Base-by-base conservation (phyloP, 2,888 invertebrate genomes). In the Tachina fera region DNA sequence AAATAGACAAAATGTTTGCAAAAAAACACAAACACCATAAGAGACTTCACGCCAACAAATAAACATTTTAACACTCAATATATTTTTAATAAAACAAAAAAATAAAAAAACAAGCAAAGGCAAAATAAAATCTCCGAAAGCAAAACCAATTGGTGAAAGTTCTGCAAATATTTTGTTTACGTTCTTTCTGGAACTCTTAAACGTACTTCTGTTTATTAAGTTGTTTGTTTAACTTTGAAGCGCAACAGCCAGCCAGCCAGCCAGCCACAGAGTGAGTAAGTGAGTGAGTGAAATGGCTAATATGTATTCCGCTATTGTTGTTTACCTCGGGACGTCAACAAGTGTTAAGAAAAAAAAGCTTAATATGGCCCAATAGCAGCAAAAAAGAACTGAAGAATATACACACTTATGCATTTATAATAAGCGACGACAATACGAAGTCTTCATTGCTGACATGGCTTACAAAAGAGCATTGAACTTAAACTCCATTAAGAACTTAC, bases 91-190 rank as follows among this genome's bases (percentile, higher is more conserved):
- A 51, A 16, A 56, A 41, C 53, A 60, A 14, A 3, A 76, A 22
- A 71, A 3, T 39, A 60, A 31, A 31, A 14, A 19, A 56, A 56
- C 13, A 22, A 56, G 39, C 75, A 83, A 83, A 77, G 45, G 74
- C 81, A 85, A 71, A 86, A 83, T 11, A 16, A 89, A 88, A 79
- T 76, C 90, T 88, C 88, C 89, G 91, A 90, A 90, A 91, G 91
- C 91, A 91, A 91, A 91, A 91, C 91, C 91, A 91, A 91, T 91
- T 91, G 91, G 91, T 91, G 91, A 91, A 91, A 91, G 91, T 91
- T 88, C 90, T 90, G 85, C 87, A 86, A 80, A 87, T 84, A 83
- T 88, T 84, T 87, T 88, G 88, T 88, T 89, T 81, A 87, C 87
- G 89, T 91, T 91, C 91, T 91, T 91, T 61, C 72, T 83, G 77